Conservation (phyloP, 2,888 invertebrate species). For the Athalia rosae region DNA sequence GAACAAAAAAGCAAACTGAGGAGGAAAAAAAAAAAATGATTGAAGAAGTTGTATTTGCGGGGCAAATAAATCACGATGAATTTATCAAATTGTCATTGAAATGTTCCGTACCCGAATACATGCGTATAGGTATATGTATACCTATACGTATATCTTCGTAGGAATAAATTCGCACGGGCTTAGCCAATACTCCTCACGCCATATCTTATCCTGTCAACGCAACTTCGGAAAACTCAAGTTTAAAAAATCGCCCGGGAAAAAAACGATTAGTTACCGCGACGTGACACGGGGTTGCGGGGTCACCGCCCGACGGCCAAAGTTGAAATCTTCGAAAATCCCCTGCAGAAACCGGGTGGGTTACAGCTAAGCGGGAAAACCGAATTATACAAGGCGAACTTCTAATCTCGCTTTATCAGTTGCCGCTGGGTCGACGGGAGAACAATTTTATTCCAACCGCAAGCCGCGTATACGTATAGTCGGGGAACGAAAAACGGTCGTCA, state of each 20-base stretch:
- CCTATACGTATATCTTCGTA: constrained; percentile 35
- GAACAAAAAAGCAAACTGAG: background rate
- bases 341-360: constrained; percentile 8
- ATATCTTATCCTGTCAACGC: constrained; percentile 47
- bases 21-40: background rate
- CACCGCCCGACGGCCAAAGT: constrained; percentile 41
- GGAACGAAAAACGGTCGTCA: background rate
- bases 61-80: constrained; percentile 34
- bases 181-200: constrained; percentile 39
- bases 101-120: background rate
- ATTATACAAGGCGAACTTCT: constrained; percentile 41
- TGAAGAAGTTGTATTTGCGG: background rate
- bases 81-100: constrained; percentile 44
- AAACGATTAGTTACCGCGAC: constrained; percentile 45
- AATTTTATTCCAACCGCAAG: constrained; percentile 35
- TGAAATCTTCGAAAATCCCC: constrained; percentile 45
- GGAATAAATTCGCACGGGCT: constrained; percentile 41
- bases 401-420: constrained; percentile 43
- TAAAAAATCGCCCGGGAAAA: constrained; percentile 46
- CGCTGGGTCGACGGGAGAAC: constrained; percentile 20
- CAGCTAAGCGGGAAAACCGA: constrained; percentile 19
- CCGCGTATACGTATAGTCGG: background rate
- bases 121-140: too few species aligned
- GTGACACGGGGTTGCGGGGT: constrained; percentile 37
- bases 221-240: constrained; percentile 46